phyloP scores from a whole-genome alignment of 2,113 vertebrate genomes.

The Tiliqua scincoides region DNA sequence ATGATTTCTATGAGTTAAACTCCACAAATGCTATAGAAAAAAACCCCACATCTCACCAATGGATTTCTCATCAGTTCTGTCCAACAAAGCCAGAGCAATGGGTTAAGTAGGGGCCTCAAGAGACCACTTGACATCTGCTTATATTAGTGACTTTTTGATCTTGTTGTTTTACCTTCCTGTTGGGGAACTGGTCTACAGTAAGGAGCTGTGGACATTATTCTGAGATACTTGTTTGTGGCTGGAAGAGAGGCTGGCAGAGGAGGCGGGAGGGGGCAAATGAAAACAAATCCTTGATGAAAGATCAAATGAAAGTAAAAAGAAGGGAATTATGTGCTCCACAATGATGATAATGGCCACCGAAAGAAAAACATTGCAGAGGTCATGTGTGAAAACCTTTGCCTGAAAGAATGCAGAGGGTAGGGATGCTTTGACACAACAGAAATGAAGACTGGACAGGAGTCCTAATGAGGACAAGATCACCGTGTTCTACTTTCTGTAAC shows the following conservation, averaged over 20 bases:
- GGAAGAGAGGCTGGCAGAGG: constrained; percentile 6
- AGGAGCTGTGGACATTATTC: constrained; percentile 61
- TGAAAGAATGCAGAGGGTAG: constrained; percentile 33
- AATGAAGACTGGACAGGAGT: constrained; percentile 17
- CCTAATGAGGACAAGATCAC: rapidly evolving
- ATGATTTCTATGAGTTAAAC: constrained; percentile 66
- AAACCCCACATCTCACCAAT: constrained; percentile 55
- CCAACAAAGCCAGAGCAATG: constrained; percentile 70
- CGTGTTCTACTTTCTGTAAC: not conserved
- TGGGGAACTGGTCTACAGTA: constrained; percentile 69
- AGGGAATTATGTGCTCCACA: constrained; percentile 72
- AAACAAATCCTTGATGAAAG: constrained; percentile 78
- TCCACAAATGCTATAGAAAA: constrained; percentile 55
- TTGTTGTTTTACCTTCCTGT: constrained; percentile 67
- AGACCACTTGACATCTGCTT: constrained; percentile 86
- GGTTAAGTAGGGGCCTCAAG: constrained; percentile 80
- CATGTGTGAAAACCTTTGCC: constrained; percentile 61
- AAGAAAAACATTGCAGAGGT: constrained; percentile 71
- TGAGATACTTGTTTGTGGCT: rapidly evolving
- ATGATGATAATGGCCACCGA: constrained; percentile 70
- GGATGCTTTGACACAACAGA: constrained; percentile 49
- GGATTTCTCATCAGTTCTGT: constrained; percentile 69
- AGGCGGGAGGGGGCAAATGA: constrained; percentile 52
- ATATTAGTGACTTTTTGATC: constrained; percentile 78
- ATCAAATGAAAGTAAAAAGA: constrained; percentile 76